A percentile compares a stretch with the other conserved stretches of the same genome.
These are phyloP conservation scores for Pseudomyrmex concolor DNA, from an alignment of 1,140 invertebrate genomes.

Conservation along the genomic window DNA sequence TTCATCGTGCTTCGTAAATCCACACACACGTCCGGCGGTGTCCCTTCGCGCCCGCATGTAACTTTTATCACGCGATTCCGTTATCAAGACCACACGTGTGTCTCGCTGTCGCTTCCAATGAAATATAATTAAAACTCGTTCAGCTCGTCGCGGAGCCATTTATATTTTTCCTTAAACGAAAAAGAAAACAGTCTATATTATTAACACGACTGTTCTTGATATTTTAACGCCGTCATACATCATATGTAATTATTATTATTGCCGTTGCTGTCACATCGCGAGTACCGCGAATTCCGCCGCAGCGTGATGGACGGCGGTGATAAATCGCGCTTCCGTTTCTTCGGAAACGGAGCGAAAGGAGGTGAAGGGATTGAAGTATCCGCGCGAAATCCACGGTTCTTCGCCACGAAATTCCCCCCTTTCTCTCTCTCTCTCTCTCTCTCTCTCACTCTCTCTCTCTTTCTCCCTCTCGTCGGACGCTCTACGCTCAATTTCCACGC, in stretches of 20 bases:
- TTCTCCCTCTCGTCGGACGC: conserved; percentile 39
- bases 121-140: conserved; percentile 33
- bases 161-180: conserved; percentile 2
- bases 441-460: neutral
- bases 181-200: neutral
- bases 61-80: conserved; percentile 37
- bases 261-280: neutral
- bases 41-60: neutral
- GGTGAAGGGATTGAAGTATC: neutral
- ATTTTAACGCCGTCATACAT: neutral
- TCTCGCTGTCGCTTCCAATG: conserved; percentile 10
- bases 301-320: conserved; percentile 37
- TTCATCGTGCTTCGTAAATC: conserved; percentile 38
- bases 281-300: conserved; percentile 28
- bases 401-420: conserved; percentile 34
- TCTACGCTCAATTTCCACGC: conserved; percentile 61
- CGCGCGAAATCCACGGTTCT: conserved; percentile 15
- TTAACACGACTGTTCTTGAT: too few species aligned
- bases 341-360: neutral
- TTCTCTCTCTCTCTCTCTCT: neutral
- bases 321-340: conserved; percentile 44
- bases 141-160: neutral
- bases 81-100: neutral
- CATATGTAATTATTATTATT: conserved; percentile 26
- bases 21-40: neutral